Conservation (phyloP, 2,888 invertebrate genomes). For the Athrips mouffetella region DNA sequence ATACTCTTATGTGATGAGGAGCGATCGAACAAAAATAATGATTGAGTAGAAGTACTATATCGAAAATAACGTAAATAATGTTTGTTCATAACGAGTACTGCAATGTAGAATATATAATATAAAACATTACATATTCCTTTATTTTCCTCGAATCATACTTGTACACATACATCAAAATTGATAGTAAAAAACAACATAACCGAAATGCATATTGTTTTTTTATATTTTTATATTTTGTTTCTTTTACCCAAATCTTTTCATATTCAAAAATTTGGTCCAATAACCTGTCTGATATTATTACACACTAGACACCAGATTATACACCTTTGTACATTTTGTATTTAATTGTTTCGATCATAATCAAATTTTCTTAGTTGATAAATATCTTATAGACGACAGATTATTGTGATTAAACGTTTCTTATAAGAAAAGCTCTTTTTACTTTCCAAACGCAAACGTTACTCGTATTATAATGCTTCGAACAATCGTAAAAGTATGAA, state of each 20-base stretch:
- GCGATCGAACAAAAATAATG: conserved; percentile 71
- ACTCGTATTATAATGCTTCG: too few relatives aligned
- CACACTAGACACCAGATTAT: too few relatives aligned
- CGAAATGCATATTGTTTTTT: conserved; percentile 68
- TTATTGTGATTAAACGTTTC: conserved; percentile 7
- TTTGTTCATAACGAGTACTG: conserved; percentile 75
- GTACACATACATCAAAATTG: conserved; percentile 78
- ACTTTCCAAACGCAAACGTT: too few relatives aligned
- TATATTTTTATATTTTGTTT: conserved; percentile 40
- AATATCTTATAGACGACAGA: conserved; percentile 5
- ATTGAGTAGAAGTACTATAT: conserved; percentile 72
- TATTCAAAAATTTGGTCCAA: conserved; percentile 6
- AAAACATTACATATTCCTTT: conserved; percentile 75
- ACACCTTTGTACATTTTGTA: neutral
- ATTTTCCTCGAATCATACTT: conserved; percentile 77
- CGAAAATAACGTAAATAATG: conserved; percentile 73
- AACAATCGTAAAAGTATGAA: too few relatives aligned
- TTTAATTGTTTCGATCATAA: neutral
- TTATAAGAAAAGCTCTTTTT: neutral
- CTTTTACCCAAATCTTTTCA: conserved; percentile 21
- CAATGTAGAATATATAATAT: conserved; percentile 73
- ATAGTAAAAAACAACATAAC: conserved; percentile 78
- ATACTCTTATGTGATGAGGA: conserved; percentile 53
- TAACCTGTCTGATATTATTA: conserved; percentile 9
- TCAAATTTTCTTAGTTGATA: neutral